Conservation (phyloP, 2,888 invertebrate species). For the Aleiodes testaceus region DNA sequence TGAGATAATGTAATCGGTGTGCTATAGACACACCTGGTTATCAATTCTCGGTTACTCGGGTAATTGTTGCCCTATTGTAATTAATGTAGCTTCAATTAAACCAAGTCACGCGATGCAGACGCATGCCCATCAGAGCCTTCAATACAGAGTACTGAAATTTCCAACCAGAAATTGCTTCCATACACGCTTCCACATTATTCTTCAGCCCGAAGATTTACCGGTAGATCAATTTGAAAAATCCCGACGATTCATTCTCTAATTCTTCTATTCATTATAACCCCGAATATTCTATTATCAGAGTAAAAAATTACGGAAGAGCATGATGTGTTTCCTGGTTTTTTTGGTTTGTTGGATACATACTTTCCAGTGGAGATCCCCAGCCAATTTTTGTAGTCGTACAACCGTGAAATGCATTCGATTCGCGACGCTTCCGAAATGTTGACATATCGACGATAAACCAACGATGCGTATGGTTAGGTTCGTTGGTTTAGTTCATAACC, state of each 20-base stretch:
- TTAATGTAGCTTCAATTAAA: slow-evolving; percentile 64
- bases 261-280: background rate
- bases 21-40: slow-evolving; percentile 54
- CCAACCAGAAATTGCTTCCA: slow-evolving; percentile 11
- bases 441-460: slow-evolving; percentile 47
- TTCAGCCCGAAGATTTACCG: background rate
- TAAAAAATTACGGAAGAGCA: background rate
- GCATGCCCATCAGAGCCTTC: slow-evolving; percentile 36
- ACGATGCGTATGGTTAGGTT: slow-evolving; percentile 45
- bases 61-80: slow-evolving; percentile 61
- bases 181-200: slow-evolving; percentile 12
- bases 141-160: background rate
- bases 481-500: slow-evolving; percentile 38
- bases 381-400: slow-evolving; percentile 52
- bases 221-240: slow-evolving; percentile 6
- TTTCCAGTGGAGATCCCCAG: slow-evolving; percentile 24
- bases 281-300: background rate
- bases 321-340: background rate
- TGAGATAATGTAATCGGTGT: slow-evolving; percentile 38
- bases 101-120: slow-evolving; percentile 32
- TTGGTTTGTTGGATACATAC: slow-evolving; percentile 24
- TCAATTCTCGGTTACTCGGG: slow-evolving; percentile 57
- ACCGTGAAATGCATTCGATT: slow-evolving; percentile 58
- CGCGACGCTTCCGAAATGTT: slow-evolving; percentile 46
- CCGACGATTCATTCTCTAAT: background rate